Conservation (phyloP, 2,888 invertebrate species). For the Caenorhabditis sp. region DNA sequence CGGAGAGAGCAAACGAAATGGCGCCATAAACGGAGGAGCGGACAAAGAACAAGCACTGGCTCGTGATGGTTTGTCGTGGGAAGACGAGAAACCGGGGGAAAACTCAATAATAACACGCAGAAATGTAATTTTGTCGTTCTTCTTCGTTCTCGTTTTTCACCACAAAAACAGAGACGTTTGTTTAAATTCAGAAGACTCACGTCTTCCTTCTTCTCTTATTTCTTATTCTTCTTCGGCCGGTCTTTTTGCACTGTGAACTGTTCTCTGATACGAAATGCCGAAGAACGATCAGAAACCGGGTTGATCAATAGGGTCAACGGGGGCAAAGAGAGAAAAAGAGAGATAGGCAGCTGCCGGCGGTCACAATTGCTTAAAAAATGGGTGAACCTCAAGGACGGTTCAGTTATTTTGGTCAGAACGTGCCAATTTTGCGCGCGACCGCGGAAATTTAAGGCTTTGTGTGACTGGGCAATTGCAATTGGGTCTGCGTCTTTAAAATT, state of each 20-base stretch:
- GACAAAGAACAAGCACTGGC: slow-evolving; percentile 15
- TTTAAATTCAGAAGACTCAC: slow-evolving; percentile 28
- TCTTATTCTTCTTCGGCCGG: not conserved
- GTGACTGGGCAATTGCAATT: too few relatives aligned
- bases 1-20: slow-evolving; percentile 23
- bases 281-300: slow-evolving; percentile 33
- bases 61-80: not conserved
- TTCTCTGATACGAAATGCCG: slow-evolving; percentile 39
- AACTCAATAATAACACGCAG: slow-evolving; percentile 35
- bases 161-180: slow-evolving; percentile 4
- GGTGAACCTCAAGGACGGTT: slow-evolving; percentile 16
- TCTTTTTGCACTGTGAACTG: not conserved
- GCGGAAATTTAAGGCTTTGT: too few relatives aligned
- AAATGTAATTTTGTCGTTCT: slow-evolving; percentile 29
- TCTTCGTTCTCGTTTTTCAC: not conserved
- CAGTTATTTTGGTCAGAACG: not conserved
- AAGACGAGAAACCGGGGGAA: slow-evolving; percentile 8
- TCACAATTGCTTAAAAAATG: slow-evolving; percentile 6
- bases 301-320: slow-evolving; percentile 34
- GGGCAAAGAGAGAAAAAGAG: slow-evolving; percentile 4
- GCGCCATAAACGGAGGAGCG: slow-evolving; percentile 30
- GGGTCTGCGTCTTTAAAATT: too few relatives aligned
- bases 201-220: slow-evolving; percentile 2
- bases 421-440: not conserved
- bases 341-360: not conserved